A percentile compares a stretch with the other conserved stretches of the same genome.
Evolutionary conservation across 2,888 invertebrate species (phyloP).

Genomic region (Mactromeris polynyma): DNA sequence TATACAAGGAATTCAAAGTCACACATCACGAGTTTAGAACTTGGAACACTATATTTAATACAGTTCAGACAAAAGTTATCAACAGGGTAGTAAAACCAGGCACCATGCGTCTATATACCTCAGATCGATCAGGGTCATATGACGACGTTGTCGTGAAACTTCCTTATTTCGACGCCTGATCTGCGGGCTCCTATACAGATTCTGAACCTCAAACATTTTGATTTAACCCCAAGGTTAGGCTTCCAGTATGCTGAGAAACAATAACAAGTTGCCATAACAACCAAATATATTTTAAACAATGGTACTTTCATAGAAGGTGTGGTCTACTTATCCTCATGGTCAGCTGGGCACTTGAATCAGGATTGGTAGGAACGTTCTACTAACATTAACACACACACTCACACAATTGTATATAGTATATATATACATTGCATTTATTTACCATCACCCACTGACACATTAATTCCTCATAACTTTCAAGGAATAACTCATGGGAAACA

Average conservation of each 20-base stretch:
- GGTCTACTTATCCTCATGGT: too few species aligned
- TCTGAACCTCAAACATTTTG: conserved; percentile 83
- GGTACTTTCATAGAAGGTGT: neutral
- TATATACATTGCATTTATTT: too few species aligned
- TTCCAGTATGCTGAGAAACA: neutral
- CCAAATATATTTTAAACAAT: neutral
- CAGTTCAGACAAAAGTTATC: neutral
- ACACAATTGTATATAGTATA: too few species aligned
- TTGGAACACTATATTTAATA: neutral
- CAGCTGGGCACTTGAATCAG: too few species aligned
- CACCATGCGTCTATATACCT: conserved; percentile 73
- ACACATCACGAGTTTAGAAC: neutral
- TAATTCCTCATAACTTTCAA: too few species aligned
- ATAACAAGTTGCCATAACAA: neutral
- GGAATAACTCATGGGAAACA: too few species aligned
- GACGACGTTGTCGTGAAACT: conserved; percentile 71
- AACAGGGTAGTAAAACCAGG: neutral
- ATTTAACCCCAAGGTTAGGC: conserved; percentile 12
- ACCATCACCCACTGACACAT: too few species aligned
- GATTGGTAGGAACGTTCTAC: too few species aligned
- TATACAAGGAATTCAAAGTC: neutral
- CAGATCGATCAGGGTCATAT: conserved; percentile 81
- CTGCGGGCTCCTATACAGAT: conserved; percentile 83
- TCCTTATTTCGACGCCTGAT: conserved; percentile 74
- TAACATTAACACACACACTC: too few species aligned